phyloP scores from a whole-genome alignment of 2,113 vertebrate genomes.

The Blennius ocellaris region DNA sequence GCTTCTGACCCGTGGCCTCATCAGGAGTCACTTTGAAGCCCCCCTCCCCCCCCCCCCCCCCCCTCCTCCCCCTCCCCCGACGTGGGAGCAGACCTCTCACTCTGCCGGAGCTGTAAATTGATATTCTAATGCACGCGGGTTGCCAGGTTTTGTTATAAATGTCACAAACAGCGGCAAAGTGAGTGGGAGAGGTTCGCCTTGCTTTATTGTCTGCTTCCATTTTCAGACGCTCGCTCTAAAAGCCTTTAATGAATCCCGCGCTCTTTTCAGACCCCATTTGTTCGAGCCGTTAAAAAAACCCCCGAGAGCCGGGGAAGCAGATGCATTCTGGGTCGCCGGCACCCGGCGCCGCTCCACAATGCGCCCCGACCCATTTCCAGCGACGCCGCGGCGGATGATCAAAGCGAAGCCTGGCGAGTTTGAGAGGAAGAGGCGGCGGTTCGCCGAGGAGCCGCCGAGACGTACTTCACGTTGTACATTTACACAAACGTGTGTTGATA shows the following conservation, averaged over 20 bases:
- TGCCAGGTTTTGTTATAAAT: slow-evolving; percentile 22
- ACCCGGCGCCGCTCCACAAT: not conserved
- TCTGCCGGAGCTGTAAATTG: slow-evolving; percentile 3
- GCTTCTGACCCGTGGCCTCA: not conserved
- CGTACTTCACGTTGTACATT: no score
- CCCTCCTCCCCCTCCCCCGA: not conserved
- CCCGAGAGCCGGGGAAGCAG: not conserved
- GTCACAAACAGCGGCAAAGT: slow-evolving; percentile 17
- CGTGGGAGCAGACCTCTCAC: slow-evolving; percentile 8
- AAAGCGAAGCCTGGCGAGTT: not conserved
- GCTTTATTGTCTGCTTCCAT: slow-evolving; percentile 42
- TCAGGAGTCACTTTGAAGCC: not conserved
- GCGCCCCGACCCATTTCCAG: not conserved
- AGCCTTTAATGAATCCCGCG: slow-evolving; percentile 42
- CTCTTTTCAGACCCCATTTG: slow-evolving; percentile 33
- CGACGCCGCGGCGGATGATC: not conserved
- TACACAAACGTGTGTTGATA: no score
- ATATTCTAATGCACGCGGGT: slow-evolving; percentile 30
- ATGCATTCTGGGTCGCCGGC: slow-evolving; percentile 28
- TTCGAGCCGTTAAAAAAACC: slow-evolving; percentile 37
- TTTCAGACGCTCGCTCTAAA: slow-evolving; percentile 45
- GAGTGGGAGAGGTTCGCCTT: slow-evolving; percentile 1
- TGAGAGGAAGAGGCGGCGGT: not conserved
- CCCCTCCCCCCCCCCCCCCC: no score
- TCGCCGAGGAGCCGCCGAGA: not conserved